These are phyloP conservation scores for Rhinogobius similis DNA, from an alignment of 2,113 vertebrate genomes.

Conservation along the genomic window DNA sequence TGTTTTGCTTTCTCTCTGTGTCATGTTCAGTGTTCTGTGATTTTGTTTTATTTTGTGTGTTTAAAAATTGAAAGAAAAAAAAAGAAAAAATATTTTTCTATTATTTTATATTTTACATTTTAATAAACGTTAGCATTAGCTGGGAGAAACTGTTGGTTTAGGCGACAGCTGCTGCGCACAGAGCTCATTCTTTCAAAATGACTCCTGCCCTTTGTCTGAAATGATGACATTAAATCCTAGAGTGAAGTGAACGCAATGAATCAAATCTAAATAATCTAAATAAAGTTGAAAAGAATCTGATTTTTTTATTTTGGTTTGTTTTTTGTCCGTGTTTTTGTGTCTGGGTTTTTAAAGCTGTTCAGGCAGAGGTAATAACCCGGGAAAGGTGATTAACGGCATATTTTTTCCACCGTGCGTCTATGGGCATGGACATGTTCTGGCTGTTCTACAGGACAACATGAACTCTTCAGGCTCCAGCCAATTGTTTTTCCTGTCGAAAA, in stretches of 20 bases:
- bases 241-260: neutral
- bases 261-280: too few species aligned
- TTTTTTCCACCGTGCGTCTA: slow-evolving; percentile 53
- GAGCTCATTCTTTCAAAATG: too few species aligned
- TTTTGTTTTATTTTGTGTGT: too few species aligned
- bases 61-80: too few species aligned
- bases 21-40: too few species aligned
- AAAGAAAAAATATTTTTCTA: too few species aligned
- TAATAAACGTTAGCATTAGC: too few species aligned
- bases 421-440: slow-evolving; percentile 50
- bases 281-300: neutral
- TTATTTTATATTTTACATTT: too few species aligned
- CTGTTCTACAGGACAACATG: slow-evolving; percentile 39
- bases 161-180: too few species aligned
- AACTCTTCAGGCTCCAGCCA: slow-evolving; percentile 20
- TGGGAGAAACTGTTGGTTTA: too few species aligned
- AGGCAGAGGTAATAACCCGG: neutral
- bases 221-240: neutral
- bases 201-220: neutral
- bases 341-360: neutral
- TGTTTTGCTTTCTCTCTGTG: too few species aligned
- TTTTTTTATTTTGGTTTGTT: slow-evolving; percentile 19
- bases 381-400: slow-evolving; percentile 47
- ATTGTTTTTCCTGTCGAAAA: slow-evolving; percentile 18
- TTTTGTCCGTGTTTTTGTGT: neutral